Evolutionary conservation across 2,797 vertebrate species (phyloP).

Genomic region (Haliaeetus albicilla): DNA sequence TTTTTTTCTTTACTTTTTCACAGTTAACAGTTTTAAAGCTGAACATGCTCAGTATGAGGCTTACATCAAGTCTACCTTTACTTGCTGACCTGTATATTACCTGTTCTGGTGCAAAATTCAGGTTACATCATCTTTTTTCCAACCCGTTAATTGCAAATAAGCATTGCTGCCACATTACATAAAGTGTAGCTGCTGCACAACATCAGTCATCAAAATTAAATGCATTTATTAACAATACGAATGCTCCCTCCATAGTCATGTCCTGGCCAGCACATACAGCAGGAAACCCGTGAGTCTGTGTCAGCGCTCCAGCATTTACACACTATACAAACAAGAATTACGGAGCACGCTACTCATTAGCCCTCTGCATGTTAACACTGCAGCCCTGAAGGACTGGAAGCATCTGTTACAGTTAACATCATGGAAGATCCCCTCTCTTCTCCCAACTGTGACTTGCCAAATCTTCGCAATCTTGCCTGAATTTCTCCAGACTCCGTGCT

Average conservation of each 20-base stretch:
- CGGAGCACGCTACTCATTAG: fast-evolving
- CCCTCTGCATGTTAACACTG: background rate
- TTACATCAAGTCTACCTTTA: background rate
- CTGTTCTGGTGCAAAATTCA: background rate
- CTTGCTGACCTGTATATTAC: background rate
- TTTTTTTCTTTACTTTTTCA: background rate
- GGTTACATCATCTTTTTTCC: background rate
- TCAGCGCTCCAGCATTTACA: background rate
- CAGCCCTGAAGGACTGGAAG: background rate
- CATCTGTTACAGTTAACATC: no score
- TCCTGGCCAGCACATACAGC: background rate
- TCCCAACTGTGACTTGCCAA: background rate
- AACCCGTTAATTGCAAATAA: background rate
- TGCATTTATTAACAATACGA: background rate
- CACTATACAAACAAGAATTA: background rate
- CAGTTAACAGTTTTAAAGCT: background rate
- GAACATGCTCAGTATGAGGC: background rate
- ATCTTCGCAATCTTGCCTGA: background rate
- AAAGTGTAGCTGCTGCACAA: background rate
- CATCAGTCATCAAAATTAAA: background rate
- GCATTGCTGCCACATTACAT: background rate
- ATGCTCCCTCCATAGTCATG: background rate
- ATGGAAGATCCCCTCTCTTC: background rate
- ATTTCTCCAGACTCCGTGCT: background rate
- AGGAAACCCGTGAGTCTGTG: background rate